These are phyloP conservation scores for Platerodrilus igneus DNA, from an alignment of 2,888 invertebrate genomes.

Conservation along the genomic window DNA sequence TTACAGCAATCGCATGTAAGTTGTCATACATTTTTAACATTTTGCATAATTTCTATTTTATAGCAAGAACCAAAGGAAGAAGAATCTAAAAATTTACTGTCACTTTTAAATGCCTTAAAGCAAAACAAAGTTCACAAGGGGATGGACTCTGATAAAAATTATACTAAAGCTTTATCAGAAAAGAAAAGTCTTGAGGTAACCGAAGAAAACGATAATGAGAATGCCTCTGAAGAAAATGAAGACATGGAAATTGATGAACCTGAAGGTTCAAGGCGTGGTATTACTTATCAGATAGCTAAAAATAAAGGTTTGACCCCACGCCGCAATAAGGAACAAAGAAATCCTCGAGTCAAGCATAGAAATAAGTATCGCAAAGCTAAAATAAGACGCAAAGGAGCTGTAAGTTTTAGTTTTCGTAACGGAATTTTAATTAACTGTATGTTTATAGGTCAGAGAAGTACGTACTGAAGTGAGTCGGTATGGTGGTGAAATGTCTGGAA, in stretches of 20 bases:
- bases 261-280: slow-evolving; percentile 44
- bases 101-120: slow-evolving; percentile 15
- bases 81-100: slow-evolving; percentile 47
- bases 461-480: slow-evolving; percentile 78
- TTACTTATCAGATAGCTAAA: slow-evolving; percentile 91
- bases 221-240: too few relatives aligned
- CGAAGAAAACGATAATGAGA: slow-evolving; percentile 3
- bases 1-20: too few relatives aligned
- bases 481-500: slow-evolving; percentile 90
- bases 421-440: slow-evolving; percentile 2
- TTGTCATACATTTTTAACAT: too few relatives aligned
- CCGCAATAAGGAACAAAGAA: slow-evolving; percentile 86
- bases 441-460: slow-evolving; percentile 65
- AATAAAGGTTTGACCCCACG: slow-evolving; percentile 91
- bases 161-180: slow-evolving; percentile 16
- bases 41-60: too few relatives aligned
- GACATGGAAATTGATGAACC: slow-evolving; percentile 8
- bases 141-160: slow-evolving; percentile 11
- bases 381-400: slow-evolving; percentile 89
- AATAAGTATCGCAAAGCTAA: slow-evolving; percentile 89
- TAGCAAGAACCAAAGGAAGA: slow-evolving; percentile 45
- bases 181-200: slow-evolving; percentile 12
- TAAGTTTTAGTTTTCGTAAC: slow-evolving; percentile 46
- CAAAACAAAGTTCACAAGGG: slow-evolving; percentile 15
- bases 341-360: slow-evolving; percentile 93